Base-by-base conservation (phyloP, 2,113 vertebrate genomes). In the Sciurus niger region DNA sequence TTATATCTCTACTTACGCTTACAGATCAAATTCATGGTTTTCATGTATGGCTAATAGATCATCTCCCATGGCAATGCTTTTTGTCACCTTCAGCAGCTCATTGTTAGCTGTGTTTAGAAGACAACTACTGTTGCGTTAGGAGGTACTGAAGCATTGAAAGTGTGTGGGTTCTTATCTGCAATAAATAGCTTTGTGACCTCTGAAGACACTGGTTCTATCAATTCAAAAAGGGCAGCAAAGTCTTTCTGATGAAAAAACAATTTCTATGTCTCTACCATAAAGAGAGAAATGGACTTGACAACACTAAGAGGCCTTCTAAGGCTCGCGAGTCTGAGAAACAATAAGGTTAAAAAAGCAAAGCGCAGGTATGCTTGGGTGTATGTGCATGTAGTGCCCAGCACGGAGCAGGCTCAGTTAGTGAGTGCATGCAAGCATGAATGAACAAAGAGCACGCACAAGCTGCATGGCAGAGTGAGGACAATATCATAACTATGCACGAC, bases 181-280 rank as follows among this genome's bases (percentile, higher is more conserved):
- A 73, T 80, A 89, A 92, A 84, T 37, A 84, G 46, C 65, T 92
- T 32, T 76, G 68, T 91, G 96, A 95, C 91, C 83, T 78, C 67
- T 32, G 48, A 70, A 83, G n/a, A 58, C 48, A 86, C 0, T 2
- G 10, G 48, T 76, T 90, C 65, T 84, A 74, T 92, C 80, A 93
- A 60, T 22, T 73, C 94, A 85, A n/a, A 93, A 73, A 92, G 12
- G 40, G 72, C 9, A 65, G 53, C 10, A 4, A 63, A 22, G 6
- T 85, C 43, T 94, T 74, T 34, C 34, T 18, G 24, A 63, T 80
- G 40, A 93, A 94, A 96, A 89, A 1, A 22, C 55, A 92, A 84
- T 85, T 70, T 89, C 78, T 83, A 37, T 55, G n/a, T 77, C 65
- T 92, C n/a, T 72, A 89, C 10, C 86, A 92, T 37, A 90, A 87